phyloP scores from a whole-genome alignment of 1,140 invertebrate genomes.

The Ceratosolen fusciceps region DNA sequence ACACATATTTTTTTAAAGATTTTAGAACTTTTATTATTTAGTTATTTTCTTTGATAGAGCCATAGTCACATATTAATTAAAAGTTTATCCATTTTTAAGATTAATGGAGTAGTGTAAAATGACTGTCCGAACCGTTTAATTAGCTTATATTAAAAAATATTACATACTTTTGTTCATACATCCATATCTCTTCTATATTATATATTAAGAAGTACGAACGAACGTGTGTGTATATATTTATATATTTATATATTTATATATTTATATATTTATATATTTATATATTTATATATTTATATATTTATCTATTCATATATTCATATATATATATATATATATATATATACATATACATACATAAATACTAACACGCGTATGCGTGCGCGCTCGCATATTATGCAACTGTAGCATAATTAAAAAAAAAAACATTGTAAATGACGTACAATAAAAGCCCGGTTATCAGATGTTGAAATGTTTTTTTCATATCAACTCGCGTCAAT shows the following conservation, averaged over 20 bases:
- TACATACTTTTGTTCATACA: conserved; percentile 19
- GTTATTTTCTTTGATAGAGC: neutral
- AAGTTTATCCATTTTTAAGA: neutral
- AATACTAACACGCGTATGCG: neutral
- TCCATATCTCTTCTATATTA: neutral
- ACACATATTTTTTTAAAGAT: neutral
- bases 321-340: neutral
- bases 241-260: neutral
- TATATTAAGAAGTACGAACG: neutral
- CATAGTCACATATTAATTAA: neutral
- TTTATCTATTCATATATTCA: neutral
- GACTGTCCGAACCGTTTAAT: conserved; percentile 7
- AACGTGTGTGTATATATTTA: neutral
- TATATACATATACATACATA: neutral
- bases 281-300: no score
- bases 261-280: neutral
- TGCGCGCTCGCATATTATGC: neutral
- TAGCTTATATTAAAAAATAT: neutral
- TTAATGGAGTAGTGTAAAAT: neutral
- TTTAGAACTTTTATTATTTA: neutral
- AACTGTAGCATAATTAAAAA: conserved; percentile 19
- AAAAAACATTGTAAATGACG: conserved; percentile 21
- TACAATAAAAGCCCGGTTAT: conserved; percentile 21
- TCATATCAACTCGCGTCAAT: neutral
- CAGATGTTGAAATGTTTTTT: conserved; percentile 21